phyloP scores from a whole-genome alignment of 2,113 vertebrate genomes.

The Ramphastos sulfuratus region DNA sequence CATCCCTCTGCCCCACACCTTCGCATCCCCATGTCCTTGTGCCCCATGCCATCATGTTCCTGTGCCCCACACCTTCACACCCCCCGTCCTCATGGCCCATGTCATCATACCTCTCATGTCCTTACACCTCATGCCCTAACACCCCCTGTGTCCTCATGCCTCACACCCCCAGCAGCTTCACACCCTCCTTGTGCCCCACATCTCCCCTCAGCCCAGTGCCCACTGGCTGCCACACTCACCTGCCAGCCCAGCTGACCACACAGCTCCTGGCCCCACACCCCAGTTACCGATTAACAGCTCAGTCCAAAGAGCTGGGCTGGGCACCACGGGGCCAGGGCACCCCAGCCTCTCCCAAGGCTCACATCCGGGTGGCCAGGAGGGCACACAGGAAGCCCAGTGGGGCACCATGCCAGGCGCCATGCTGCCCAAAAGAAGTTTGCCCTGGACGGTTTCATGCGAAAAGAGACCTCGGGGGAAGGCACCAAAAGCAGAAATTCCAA shows the following conservation, averaged over 20 bases:
- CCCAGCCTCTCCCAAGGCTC: not conserved
- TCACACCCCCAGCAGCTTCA: not conserved
- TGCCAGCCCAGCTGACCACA: accelerated
- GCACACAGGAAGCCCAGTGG: accelerated
- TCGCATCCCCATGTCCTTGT: not conserved
- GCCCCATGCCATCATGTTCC: not conserved
- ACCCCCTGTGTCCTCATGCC: too few species aligned
- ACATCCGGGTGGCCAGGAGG: accelerated
- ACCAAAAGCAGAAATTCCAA: not conserved
- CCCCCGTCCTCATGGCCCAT: accelerated
- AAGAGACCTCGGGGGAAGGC: not conserved
- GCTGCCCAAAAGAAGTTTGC: not conserved
- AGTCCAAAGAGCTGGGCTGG: slow-evolving; percentile 61
- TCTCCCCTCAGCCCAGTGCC: not conserved
- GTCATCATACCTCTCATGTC: too few species aligned
- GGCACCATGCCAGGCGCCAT: accelerated
- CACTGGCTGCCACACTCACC: not conserved
- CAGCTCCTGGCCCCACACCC: not conserved
- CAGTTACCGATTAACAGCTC: slow-evolving; percentile 62
- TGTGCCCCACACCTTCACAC: not conserved
- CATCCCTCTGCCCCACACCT: too few species aligned
- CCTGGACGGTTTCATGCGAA: accelerated
- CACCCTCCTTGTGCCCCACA: not conserved
- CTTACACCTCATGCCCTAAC: too few species aligned
- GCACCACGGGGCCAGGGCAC: accelerated